phyloP scores from a whole-genome alignment of 2,797 vertebrate genomes.

The Coregonus sp. region DNA sequence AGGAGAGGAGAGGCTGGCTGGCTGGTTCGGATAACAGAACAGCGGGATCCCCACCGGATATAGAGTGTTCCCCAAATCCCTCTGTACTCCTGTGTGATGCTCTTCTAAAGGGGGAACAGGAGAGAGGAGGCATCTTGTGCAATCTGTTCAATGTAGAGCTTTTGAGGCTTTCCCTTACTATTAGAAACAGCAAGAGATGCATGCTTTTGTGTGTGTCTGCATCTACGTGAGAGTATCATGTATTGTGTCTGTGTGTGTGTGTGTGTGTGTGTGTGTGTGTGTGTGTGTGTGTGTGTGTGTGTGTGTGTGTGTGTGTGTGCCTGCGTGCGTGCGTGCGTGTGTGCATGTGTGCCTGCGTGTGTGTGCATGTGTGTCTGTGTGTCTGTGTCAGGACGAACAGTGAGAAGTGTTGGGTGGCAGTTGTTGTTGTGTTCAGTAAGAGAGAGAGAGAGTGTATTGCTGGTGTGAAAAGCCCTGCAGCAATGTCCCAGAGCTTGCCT shows the following conservation, averaged over 20 bases:
- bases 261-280: background rate
- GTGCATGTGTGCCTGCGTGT: background rate
- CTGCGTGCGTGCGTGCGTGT: background rate
- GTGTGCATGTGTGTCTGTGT: background rate
- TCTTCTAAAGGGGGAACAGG: background rate
- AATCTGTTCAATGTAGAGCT: background rate
- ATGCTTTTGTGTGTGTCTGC: background rate
- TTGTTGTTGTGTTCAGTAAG: conserved; percentile 45
- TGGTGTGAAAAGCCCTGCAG: conserved; percentile 57
- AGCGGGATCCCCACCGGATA: background rate
- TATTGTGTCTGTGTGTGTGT: background rate
- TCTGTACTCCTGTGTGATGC: background rate
- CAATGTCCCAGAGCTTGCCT: conserved; percentile 49
- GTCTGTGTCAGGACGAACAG: background rate
- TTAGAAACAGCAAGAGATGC: background rate
- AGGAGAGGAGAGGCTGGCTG: background rate
- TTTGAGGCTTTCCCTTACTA: background rate
- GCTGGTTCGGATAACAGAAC: background rate
- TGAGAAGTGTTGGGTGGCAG: conserved; percentile 11
- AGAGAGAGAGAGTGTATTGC: conserved; percentile 41
- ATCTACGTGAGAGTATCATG: background rate
- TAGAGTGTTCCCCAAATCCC: background rate
- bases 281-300: background rate
- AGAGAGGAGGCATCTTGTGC: background rate
- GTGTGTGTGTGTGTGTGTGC: conserved; percentile 9